Evolutionary conservation across 2,113 vertebrate genomes (phyloP), one percentile per base, ranked within the genome.

Genomic region (Pomatorhinus ruficollis): DNA sequence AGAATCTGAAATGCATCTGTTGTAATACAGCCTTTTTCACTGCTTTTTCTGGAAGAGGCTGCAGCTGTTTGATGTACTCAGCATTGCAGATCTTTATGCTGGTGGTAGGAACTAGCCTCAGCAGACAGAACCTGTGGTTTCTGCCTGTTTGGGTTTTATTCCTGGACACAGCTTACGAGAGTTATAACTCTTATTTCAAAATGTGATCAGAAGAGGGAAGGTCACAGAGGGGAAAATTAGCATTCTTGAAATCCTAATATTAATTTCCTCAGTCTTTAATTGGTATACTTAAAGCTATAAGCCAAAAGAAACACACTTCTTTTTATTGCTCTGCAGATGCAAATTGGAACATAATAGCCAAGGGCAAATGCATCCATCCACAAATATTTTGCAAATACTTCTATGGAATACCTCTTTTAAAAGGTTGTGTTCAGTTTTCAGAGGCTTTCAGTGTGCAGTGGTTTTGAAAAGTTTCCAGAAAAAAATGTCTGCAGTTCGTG

Each of bases 311-410:
- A 45, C 13, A 39, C 5, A 2, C 14, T 89, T 45, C 18, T 75
- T 92, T 85, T 44, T 78, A 30, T 87, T 93, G 49, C 45, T 83
- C 42, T 69, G 54, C 27, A 44, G 47, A 88, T 65, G 35, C 52
- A 54, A 66, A 66, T 17, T 52, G 74, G 56, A 93, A 72, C 44
- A 39, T 65, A 59, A 66, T 47, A 70, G 42, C 70, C 63, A 44
- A 39, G 22, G 49, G 40, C 61, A 91, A 93, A 83, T 70, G 65
- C 17, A 77, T 57, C n/a, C 20, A 87, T 50, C 65, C 35, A 80
- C 66, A 94, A 74, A 74, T 83, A 96, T 50, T 91, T 91, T 95
- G 49, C 23, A 70, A 92, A 88, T 86, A 30, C 15, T 80, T 91
- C 69, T 22, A 45, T 37, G 22, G 10, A 83, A 8, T 75, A 40